Conservation (phyloP, 2,888 invertebrate genomes). For the Acronicta alni region DNA sequence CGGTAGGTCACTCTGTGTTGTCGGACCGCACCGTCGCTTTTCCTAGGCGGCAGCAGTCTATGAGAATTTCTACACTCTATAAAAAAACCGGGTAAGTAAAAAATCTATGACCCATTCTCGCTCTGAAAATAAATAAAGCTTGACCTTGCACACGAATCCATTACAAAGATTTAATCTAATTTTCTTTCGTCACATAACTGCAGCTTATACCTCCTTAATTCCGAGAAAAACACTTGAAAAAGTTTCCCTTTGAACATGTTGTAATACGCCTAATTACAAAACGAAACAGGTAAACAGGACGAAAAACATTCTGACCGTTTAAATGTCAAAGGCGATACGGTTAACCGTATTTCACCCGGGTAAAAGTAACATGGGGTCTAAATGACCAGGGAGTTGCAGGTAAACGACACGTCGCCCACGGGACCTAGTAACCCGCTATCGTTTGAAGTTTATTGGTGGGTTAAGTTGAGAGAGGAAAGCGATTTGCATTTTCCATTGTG, state of each 20-base stretch:
- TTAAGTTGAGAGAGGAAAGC: conserved; percentile 16
- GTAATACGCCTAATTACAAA: conserved; percentile 47
- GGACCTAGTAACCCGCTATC: conserved; percentile 48
- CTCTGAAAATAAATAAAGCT: too few relatives aligned
- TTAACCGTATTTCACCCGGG: conserved; percentile 56
- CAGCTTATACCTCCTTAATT: background rate
- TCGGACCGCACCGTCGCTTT: too few relatives aligned
- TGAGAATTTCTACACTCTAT: too few relatives aligned
- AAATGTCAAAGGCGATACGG: conserved; percentile 56
- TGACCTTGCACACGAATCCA: too few relatives aligned
- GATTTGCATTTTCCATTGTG: conserved; percentile 3
- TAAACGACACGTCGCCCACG: conserved; percentile 54
- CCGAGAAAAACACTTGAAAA: background rate
- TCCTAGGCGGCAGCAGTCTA: too few relatives aligned
- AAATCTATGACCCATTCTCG: too few relatives aligned
- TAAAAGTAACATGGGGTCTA: conserved; percentile 56
- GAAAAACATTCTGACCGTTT: conserved; percentile 49
- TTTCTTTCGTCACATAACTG: too few relatives aligned
- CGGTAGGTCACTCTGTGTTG: too few relatives aligned
- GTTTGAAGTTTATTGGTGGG: conserved; percentile 37
- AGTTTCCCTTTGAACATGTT: conserved; percentile 27
- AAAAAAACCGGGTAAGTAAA: too few relatives aligned
- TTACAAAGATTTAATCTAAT: too few relatives aligned
- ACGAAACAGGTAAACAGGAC: conserved; percentile 33
- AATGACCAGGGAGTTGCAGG: conserved; percentile 58